These are phyloP conservation scores for Serrognathus titanus DNA, from an alignment of 2,888 invertebrate species.

Conservation along the genomic window DNA sequence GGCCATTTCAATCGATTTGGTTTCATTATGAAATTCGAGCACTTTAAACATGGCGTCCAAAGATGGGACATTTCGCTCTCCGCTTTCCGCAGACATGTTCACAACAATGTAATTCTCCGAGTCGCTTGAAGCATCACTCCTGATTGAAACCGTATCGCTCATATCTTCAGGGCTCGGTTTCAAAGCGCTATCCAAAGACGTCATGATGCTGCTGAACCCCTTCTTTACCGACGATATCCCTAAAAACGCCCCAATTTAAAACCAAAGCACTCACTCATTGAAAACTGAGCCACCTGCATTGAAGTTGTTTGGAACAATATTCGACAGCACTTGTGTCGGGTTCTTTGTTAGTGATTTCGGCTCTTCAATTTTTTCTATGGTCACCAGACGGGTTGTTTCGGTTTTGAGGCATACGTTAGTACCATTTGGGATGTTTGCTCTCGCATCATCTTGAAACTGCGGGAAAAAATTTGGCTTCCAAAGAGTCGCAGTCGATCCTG, in stretches of 20 bases:
- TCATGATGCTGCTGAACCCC: slow-evolving; percentile 78
- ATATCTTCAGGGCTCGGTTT: slow-evolving; percentile 71
- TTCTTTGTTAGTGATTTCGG: slow-evolving; percentile 16
- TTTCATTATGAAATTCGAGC: slow-evolving; percentile 37
- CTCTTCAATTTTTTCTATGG: slow-evolving; percentile 17
- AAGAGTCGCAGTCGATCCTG: slow-evolving; percentile 39
- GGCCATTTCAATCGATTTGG: slow-evolving; percentile 66
- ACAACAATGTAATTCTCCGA: slow-evolving; percentile 82
- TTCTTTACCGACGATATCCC: slow-evolving; percentile 78
- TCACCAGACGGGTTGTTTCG: slow-evolving; percentile 4
- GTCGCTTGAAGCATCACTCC: slow-evolving; percentile 83
- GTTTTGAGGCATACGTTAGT: slow-evolving; percentile 24
- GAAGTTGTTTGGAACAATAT: slow-evolving; percentile 49
- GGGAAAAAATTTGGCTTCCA: slow-evolving; percentile 39
- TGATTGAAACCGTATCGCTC: slow-evolving; percentile 70
- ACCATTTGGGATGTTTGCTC: slow-evolving; percentile 1
- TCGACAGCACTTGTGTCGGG: slow-evolving; percentile 26
- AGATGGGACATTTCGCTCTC: slow-evolving; percentile 44
- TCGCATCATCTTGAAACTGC: slow-evolving; percentile 25
- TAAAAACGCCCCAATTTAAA: slow-evolving; percentile 1
- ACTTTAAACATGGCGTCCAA: slow-evolving; percentile 67
- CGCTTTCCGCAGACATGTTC: slow-evolving; percentile 28
- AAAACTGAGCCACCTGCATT: slow-evolving; percentile 46
- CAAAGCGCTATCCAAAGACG: slow-evolving; percentile 78
- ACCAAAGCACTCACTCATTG: background rate